A percentile compares a stretch with the other conserved stretches of the same genome.
Evolutionary conservation across 1,140 invertebrate genomes (phyloP).

Genomic region (Diorhabda elongata): DNA sequence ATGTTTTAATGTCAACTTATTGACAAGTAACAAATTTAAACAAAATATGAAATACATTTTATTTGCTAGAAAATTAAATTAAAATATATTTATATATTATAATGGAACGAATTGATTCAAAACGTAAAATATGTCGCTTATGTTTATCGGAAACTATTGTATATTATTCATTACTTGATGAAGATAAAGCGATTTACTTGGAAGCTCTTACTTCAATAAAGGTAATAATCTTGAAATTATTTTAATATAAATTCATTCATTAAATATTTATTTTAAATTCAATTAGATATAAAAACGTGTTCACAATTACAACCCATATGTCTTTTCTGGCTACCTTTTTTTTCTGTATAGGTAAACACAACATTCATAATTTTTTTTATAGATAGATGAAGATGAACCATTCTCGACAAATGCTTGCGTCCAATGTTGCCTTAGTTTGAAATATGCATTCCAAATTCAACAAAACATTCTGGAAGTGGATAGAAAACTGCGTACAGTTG

Average conservation of each 20-base stretch:
- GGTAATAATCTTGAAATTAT: constrained; percentile 11
- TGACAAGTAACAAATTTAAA: too few relatives aligned
- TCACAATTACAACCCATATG: not conserved
- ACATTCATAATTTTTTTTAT: not conserved
- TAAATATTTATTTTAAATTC: not conserved
- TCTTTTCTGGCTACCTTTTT: not conserved
- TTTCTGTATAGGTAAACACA: not conserved
- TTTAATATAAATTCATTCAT: not conserved
- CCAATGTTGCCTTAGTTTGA: constrained; percentile 19
- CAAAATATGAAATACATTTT: too few relatives aligned
- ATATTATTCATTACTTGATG: constrained; percentile 11
- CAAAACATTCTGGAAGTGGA: constrained; percentile 17
- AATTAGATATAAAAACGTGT: not conserved
- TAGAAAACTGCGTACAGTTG: constrained; percentile 3
- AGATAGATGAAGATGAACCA: constrained; percentile 6
- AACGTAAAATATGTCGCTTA: constrained; percentile 4
- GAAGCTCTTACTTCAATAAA: constrained; percentile 20
- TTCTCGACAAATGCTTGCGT: constrained; percentile 17
- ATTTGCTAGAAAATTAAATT: too few relatives aligned
- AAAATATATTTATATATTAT: too few relatives aligned
- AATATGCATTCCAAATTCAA: constrained; percentile 21
- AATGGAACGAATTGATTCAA: not conserved
- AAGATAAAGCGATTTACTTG: constrained; percentile 15
- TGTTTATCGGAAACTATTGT: constrained; percentile 8
- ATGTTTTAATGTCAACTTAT: too few relatives aligned